Conservation (phyloP, 2,888 invertebrate genomes). For the Trissonchulus sp. region DNA sequence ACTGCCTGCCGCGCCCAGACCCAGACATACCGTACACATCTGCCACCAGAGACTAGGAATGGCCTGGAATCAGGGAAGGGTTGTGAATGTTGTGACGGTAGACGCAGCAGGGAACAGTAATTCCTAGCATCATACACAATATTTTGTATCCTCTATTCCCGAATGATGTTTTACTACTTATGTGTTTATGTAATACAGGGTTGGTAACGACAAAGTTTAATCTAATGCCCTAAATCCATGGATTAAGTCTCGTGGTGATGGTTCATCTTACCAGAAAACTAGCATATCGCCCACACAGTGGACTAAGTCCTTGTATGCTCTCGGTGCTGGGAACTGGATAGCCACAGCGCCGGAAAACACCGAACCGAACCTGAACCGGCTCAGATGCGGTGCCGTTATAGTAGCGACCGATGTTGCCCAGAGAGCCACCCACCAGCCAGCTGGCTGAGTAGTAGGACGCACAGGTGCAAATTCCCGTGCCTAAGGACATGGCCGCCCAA, state of each 20-base stretch:
- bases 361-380: neutral
- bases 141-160: too few species aligned
- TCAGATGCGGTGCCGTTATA: too few species aligned
- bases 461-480: conserved; percentile 61
- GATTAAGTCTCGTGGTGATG: too few species aligned
- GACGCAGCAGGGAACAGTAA: too few species aligned
- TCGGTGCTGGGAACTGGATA: neutral
- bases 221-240: too few species aligned
- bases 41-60: conserved; percentile 64
- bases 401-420: neutral
- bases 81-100: too few species aligned
- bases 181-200: too few species aligned
- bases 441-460: conserved; percentile 64
- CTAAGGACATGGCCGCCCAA: conserved; percentile 62
- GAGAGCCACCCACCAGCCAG: conserved; percentile 61
- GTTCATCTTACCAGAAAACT: too few species aligned
- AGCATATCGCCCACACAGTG: neutral
- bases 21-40: conserved; percentile 62
- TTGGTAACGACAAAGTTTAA: too few species aligned
- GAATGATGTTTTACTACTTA: too few species aligned
- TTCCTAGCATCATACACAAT: too few species aligned
- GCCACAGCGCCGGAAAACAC: neutral
- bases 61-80: neutral
- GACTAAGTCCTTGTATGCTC: neutral
- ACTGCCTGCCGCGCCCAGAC: conserved; percentile 61